These are phyloP conservation scores for Xiphophorus maculatus DNA, from an alignment of 2,113 vertebrate species.

Conservation along the genomic window DNA sequence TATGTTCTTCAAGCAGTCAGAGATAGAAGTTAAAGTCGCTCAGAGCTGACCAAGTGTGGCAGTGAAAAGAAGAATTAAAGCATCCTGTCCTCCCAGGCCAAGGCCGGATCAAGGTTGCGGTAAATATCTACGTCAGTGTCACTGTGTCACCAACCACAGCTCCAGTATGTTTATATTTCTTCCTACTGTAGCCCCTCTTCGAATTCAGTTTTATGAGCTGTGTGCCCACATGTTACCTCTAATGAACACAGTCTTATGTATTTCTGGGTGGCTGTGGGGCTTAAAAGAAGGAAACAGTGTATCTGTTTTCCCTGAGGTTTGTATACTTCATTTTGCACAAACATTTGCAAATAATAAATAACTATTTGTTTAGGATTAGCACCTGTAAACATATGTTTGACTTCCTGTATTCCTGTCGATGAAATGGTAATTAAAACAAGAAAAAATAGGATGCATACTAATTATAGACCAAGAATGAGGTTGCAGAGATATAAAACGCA, in stretches of 20 bases:
- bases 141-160: constrained; percentile 33
- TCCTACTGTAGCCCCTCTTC: constrained; percentile 3
- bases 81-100: constrained; percentile 20
- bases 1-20: constrained; percentile 1
- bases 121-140: constrained; percentile 60
- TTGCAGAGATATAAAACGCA: constrained; percentile 25
- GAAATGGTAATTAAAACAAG: constrained; percentile 33
- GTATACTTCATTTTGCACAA: constrained; percentile 49
- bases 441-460: constrained; percentile 29
- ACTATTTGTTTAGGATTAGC: constrained; percentile 60
- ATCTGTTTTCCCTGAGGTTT: constrained; percentile 48
- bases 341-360: constrained; percentile 61
- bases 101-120: constrained; percentile 30
- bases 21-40: constrained; percentile 2
- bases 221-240: constrained; percentile 53
- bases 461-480: constrained; percentile 20
- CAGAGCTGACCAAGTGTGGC: background rate
- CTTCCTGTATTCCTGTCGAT: constrained; percentile 55
- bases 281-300: constrained; percentile 12
- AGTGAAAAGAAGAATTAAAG: constrained; percentile 24
- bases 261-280: constrained; percentile 7
- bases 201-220: constrained; percentile 56
- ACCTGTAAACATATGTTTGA: constrained; percentile 48
- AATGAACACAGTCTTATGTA: constrained; percentile 26
- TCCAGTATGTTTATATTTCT: constrained; percentile 21